These are phyloP conservation scores for Xenopus tropicalis DNA, from an alignment of 2,113 vertebrate species.

Conservation along the genomic window UCB_Xtro_10.0 CM004443.2:210584501-210585000, in stretches of 20 bases:
- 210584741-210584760: slow-evolving; percentile 53
- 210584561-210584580: no score
- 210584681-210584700: slow-evolving; percentile 47
- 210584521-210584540: no score
- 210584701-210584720: slow-evolving; percentile 36
- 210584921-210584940: neutral
- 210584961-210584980: slow-evolving; percentile 10
- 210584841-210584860: slow-evolving; percentile 44
- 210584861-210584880: neutral
- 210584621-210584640: no score
- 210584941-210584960: neutral
- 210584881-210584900: slow-evolving; percentile 17
- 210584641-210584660: slow-evolving; percentile 48
- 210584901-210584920: no score
- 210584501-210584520: no score
- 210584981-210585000: neutral
- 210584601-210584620: no score
- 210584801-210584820: slow-evolving; percentile 44
- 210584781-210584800: slow-evolving; percentile 31
- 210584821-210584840: slow-evolving; percentile 19
- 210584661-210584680: slow-evolving; percentile 54
- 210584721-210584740: slow-evolving; percentile 52
- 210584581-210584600: no score
- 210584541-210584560: no score
- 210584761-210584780: slow-evolving; percentile 53